Conservation (phyloP, 2,888 invertebrate species). For the Ichneumoninae sp. region DNA sequence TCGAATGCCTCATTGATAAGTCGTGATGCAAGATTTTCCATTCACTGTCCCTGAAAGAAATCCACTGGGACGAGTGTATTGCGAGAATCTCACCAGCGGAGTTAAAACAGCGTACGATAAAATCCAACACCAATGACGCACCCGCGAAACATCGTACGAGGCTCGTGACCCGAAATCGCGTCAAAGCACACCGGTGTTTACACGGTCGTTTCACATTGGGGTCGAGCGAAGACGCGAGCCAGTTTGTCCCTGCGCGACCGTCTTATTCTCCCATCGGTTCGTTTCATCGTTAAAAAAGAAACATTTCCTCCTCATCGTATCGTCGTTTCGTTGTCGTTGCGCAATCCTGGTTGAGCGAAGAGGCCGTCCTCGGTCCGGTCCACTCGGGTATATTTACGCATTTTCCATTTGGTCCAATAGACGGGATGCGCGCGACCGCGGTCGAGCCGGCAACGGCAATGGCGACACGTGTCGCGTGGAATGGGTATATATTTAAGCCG, state of each 20-base stretch:
- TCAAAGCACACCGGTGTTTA: constrained; percentile 30
- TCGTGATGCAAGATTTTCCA: neutral
- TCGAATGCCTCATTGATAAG: neutral
- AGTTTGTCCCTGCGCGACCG: neutral
- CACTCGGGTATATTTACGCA: constrained; percentile 17
- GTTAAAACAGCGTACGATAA: constrained; percentile 26
- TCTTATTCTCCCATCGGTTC: neutral
- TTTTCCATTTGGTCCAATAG: constrained; percentile 31
- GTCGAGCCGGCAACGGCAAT: constrained; percentile 60
- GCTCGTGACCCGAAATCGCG: neutral
- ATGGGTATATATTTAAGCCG: constrained; percentile 41
- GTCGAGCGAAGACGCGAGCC: neutral
- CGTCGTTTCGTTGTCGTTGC: constrained; percentile 8
- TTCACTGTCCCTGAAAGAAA: neutral
- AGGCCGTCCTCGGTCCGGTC: neutral
- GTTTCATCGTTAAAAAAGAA: neutral
- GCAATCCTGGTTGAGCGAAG: neutral
- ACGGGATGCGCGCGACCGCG: constrained; percentile 52
- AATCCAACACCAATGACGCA: constrained; percentile 36
- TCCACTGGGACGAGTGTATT: neutral
- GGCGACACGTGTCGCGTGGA: constrained; percentile 64
- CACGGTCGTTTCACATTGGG: constrained; percentile 26
- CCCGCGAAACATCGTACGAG: constrained; percentile 35
- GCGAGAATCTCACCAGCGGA: constrained; percentile 27
- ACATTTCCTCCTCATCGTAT: constrained; percentile 1